phyloP scores from a whole-genome alignment of 1,140 invertebrate genomes.

The Drosophila burlai region DNA sequence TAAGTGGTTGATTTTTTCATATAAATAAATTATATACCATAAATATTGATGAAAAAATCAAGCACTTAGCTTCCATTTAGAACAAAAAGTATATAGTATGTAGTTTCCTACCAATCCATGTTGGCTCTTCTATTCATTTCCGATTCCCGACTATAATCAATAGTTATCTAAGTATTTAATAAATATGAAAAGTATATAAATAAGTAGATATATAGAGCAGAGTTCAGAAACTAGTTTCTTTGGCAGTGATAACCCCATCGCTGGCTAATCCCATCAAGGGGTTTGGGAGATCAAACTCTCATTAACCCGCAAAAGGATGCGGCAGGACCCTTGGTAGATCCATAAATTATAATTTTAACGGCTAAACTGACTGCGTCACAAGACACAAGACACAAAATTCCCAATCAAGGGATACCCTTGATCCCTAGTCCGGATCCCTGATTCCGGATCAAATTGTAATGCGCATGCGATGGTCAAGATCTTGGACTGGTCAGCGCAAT shows the following conservation, averaged over 20 bases:
- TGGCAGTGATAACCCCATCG: neutral
- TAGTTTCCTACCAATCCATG: too few species aligned
- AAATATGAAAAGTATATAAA: neutral
- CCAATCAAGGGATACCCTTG: conserved; percentile 38
- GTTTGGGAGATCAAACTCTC: conserved; percentile 53
- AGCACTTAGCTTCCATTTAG: too few species aligned
- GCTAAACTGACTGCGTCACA: conserved; percentile 74
- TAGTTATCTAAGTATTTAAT: neutral
- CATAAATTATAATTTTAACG: conserved; percentile 77
- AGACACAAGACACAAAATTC: conserved; percentile 61
- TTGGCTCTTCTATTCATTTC: too few species aligned
- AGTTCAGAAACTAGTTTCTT: neutral
- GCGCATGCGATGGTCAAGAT: conserved; percentile 48
- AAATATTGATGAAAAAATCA: too few species aligned
- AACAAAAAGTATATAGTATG: too few species aligned
- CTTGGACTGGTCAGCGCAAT: conserved; percentile 37
- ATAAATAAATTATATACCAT: too few species aligned
- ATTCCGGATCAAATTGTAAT: conserved; percentile 73
- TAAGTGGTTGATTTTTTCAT: too few species aligned
- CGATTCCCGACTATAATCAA: neutral
- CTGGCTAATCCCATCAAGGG: conserved; percentile 15
- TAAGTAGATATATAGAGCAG: too few species aligned
- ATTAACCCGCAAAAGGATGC: conserved; percentile 54
- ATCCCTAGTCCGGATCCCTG: conserved; percentile 13
- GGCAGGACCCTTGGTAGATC: conserved; percentile 24